Percentiles rank a stretch among this genome's conserved stretches.
Conservation (phyloP, 2,888 invertebrate species). For the Ochlodes sylvanus region DNA sequence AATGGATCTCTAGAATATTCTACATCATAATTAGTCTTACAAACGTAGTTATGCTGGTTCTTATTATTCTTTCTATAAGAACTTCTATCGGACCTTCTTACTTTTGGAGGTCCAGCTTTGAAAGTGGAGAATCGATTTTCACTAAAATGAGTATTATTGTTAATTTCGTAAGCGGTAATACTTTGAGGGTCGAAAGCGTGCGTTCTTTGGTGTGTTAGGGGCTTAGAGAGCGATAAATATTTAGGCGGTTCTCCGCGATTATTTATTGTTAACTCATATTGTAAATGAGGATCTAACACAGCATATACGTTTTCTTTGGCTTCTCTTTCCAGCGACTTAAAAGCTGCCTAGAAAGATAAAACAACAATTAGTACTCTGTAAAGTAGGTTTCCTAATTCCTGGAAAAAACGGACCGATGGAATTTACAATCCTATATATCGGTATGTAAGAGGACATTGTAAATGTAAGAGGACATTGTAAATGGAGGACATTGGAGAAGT, state of each 20-base stretch:
- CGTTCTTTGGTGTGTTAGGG: conserved; percentile 80
- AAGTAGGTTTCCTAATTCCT: too few relatives aligned
- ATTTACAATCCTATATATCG: too few relatives aligned
- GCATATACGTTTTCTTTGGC: conserved; percentile 85
- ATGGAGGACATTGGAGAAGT: too few relatives aligned
- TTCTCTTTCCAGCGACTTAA: conserved; percentile 80
- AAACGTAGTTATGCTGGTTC: conserved; percentile 58
- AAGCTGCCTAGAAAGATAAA: conserved; percentile 68
- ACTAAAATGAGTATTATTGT: conserved; percentile 59
- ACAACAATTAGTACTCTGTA: conserved; percentile 3
- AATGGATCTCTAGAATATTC: conserved; percentile 74
- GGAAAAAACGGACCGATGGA: too few relatives aligned
- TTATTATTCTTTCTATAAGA: conserved; percentile 53
- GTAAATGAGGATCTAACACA: conserved; percentile 82
- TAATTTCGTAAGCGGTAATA: conserved; percentile 64
- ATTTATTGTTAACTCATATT: conserved; percentile 83
- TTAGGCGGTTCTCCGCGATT: conserved; percentile 82
- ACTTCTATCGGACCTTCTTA: conserved; percentile 67
- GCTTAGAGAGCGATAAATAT: conserved; percentile 80
- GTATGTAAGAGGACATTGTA: not conserved
- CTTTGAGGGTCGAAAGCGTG: conserved; percentile 72
- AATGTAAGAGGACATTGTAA: not conserved
- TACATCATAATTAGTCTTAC: conserved; percentile 72
- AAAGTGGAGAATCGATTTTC: conserved; percentile 66
- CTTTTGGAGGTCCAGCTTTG: conserved; percentile 63